phyloP scores from a whole-genome alignment of 2,113 vertebrate species.

The Anas platyrhynchos region DNA sequence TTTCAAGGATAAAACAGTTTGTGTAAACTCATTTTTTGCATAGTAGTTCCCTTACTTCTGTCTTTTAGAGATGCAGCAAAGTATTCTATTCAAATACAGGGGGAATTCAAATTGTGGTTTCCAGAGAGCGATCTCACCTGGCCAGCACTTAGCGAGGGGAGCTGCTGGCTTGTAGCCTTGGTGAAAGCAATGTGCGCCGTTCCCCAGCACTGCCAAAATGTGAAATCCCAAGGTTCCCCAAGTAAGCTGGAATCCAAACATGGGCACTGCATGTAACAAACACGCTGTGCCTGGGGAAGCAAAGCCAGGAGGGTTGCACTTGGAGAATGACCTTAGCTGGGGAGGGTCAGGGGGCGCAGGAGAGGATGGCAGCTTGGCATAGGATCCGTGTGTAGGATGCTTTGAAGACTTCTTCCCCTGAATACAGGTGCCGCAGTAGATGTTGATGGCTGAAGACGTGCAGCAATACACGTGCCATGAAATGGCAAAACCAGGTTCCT shows the following conservation, averaged over 20 bases:
- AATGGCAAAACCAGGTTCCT: not conserved
- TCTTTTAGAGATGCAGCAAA: not conserved
- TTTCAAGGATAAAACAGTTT: not conserved
- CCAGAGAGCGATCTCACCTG: not conserved
- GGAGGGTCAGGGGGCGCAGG: rapidly evolving
- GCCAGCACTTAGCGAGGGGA: not conserved
- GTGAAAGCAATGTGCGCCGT: not conserved
- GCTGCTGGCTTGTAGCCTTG: not conserved
- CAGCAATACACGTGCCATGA: not conserved
- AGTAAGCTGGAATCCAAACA: not conserved
- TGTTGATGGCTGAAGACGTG: not conserved
- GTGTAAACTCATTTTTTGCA: not conserved
- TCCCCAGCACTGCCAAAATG: not conserved
- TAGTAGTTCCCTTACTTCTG: not conserved
- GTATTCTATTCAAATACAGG: not conserved
- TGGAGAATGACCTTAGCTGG: not conserved
- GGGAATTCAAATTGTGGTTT: not conserved
- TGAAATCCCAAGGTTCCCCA: not conserved
- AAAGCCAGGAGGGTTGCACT: not conserved
- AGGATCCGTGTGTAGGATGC: not conserved
- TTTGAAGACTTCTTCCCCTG: not conserved
- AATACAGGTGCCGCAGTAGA: not conserved
- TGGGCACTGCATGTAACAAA: rapidly evolving
- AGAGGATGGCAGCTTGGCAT: not conserved
- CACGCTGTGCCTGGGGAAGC: no score